phyloP scores from a whole-genome alignment of 2,113 vertebrate genomes.

The Tor tambroides region DNA sequence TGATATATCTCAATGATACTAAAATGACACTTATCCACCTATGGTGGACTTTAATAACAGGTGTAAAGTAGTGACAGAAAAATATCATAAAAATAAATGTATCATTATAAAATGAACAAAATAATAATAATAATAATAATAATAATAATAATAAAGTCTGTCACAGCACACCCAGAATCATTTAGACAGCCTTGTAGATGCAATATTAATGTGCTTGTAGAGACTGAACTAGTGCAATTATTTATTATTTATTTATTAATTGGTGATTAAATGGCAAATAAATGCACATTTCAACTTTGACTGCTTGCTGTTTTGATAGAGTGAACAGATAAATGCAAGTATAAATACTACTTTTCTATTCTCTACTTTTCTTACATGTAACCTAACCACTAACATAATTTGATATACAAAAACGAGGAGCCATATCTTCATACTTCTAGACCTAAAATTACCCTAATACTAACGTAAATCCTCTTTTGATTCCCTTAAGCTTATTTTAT shows the following conservation, averaged over 20 bases:
- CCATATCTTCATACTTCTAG: neutral
- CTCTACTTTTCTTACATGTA: neutral
- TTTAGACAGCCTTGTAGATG: conserved; percentile 38
- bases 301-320: neutral
- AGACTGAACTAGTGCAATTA: neutral
- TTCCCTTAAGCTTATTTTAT: neutral
- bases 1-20: too few relatives aligned
- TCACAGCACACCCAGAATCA: conserved; percentile 26
- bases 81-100: neutral
- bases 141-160: neutral
- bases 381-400: neutral
- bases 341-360: neutral
- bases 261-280: too few relatives aligned
- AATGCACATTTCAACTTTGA: too few relatives aligned
- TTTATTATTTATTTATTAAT: too few relatives aligned
- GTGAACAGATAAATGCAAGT: too few relatives aligned
- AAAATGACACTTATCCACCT: too few relatives aligned
- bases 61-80: neutral
- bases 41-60: neutral
- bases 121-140: neutral
- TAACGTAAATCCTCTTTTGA: neutral
- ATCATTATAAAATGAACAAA: neutral
- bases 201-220: neutral
- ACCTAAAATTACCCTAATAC: neutral
- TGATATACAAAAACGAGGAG: neutral